phyloP scores from a whole-genome alignment of 2,113 vertebrate species.

The Lepus timidus region DNA sequence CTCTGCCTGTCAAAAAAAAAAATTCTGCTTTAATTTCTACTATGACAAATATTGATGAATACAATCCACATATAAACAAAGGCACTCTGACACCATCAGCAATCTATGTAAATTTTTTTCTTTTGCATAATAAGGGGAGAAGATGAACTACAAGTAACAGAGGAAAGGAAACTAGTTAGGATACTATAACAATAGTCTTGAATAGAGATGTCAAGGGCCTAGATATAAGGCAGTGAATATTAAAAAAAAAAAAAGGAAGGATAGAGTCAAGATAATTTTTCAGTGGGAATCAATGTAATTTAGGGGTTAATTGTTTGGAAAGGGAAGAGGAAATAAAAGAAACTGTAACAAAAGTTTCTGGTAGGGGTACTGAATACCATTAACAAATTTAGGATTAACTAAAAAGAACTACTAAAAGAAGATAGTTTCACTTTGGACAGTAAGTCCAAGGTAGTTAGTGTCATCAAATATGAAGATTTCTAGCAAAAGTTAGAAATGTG shows the following conservation, averaged over 20 bases:
- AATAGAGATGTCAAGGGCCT: not conserved
- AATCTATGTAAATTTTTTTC: slow-evolving; percentile 15
- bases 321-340: not conserved
- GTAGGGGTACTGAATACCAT: not conserved
- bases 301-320: not conserved
- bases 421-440: slow-evolving; percentile 1
- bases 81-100: not conserved
- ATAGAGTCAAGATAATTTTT: slow-evolving; percentile 8
- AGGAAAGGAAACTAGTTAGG: slow-evolving; percentile 18
- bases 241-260: slow-evolving; percentile 18
- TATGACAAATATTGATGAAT: not conserved
- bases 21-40: not conserved
- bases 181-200: not conserved
- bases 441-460: not conserved
- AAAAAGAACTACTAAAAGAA: not conserved
- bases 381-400: not conserved
- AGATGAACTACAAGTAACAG: not conserved
- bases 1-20: too few species aligned
- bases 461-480: slow-evolving; percentile 14
- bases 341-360: not conserved
- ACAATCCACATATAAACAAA: slow-evolving; percentile 23
- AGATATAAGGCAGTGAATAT: not conserved
- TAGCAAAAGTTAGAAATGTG: slow-evolving; percentile 39
- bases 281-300: not conserved
- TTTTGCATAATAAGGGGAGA: not conserved